A percentile compares a stretch with the other conserved stretches of the same genome.
Conservation (phyloP, 2,113 vertebrate species). For the Brachirus orientalis region DNA sequence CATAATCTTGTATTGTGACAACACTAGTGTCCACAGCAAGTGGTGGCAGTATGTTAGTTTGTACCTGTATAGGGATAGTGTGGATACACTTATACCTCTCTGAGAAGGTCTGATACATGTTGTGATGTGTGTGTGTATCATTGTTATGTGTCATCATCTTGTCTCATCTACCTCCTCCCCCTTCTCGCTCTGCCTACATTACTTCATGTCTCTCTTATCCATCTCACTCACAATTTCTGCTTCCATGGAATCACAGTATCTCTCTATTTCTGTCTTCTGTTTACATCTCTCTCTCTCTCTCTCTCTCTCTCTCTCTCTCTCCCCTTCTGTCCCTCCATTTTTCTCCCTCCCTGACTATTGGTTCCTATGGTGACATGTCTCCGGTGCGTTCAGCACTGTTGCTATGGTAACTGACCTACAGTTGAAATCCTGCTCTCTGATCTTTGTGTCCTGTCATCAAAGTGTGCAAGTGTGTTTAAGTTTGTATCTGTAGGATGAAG, state of each 20-base stretch:
- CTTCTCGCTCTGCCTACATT: constrained; percentile 29
- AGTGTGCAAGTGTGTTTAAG: constrained; percentile 10
- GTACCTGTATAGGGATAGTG: constrained; percentile 12
- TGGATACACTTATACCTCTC: constrained; percentile 35
- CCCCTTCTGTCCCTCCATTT: constrained; percentile 29
- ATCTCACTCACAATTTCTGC: constrained; percentile 35
- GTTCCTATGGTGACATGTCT: constrained; percentile 74
- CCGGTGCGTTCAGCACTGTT: constrained; percentile 67
- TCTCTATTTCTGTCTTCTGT: constrained; percentile 31
- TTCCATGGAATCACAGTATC: constrained; percentile 11
- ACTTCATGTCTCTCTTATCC: constrained; percentile 32
- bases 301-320: background rate
- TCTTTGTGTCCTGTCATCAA: constrained; percentile 61
- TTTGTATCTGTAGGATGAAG: constrained; percentile 6
- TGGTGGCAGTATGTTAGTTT: constrained; percentile 7
- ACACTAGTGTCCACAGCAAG: background rate
- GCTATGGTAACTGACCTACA: constrained; percentile 76
- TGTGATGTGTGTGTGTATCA: constrained; percentile 7
- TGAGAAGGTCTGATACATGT: constrained; percentile 41
- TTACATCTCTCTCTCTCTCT: constrained; percentile 21
- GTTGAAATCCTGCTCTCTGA: constrained; percentile 64
- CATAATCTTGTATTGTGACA: background rate
- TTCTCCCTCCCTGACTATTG: constrained; percentile 54
- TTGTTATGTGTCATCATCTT: constrained; percentile 29
- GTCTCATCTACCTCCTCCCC: constrained; percentile 32